Evolutionary conservation across 2,797 vertebrate genomes (phyloP).

Genomic region (Cuniculus paca): DNA sequence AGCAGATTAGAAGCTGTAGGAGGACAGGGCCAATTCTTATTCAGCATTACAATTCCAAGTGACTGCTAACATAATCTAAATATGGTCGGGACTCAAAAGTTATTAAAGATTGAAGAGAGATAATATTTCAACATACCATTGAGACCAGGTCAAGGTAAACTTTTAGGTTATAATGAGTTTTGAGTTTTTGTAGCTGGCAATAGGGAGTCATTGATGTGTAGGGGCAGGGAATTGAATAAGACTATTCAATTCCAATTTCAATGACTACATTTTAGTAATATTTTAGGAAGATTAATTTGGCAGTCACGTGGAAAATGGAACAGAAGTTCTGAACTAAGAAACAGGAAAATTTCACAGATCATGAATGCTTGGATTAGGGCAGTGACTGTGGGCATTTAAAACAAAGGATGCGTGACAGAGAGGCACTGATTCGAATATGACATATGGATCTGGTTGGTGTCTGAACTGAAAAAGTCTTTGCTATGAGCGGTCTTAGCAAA

Average conservation of each 20-base stretch:
- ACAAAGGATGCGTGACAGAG: not conserved
- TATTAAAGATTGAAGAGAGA: not conserved
- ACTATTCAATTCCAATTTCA: not conserved
- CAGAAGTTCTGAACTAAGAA: not conserved
- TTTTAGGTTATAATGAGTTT: not conserved
- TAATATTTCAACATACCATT: not conserved
- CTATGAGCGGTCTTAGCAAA: not conserved
- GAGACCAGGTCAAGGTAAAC: not conserved
- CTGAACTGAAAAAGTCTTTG: not conserved
- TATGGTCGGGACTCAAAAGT: not conserved
- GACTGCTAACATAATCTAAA: not conserved
- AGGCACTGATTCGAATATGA: not conserved
- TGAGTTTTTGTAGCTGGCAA: not conserved
- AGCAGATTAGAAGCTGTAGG: not conserved
- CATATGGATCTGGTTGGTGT: not conserved
- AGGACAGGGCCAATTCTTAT: not conserved
- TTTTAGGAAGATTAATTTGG: slow-evolving; percentile 39
- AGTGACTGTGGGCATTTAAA: not conserved
- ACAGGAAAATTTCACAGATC: not conserved
- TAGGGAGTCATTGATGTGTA: not conserved
- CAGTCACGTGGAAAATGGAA: not conserved
- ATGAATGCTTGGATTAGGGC: not conserved
- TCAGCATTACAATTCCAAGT: not conserved
- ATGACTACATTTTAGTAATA: not conserved
- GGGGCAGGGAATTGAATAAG: not conserved